Conservation (phyloP, 2,888 invertebrate genomes). For the Patella caerulea region DNA sequence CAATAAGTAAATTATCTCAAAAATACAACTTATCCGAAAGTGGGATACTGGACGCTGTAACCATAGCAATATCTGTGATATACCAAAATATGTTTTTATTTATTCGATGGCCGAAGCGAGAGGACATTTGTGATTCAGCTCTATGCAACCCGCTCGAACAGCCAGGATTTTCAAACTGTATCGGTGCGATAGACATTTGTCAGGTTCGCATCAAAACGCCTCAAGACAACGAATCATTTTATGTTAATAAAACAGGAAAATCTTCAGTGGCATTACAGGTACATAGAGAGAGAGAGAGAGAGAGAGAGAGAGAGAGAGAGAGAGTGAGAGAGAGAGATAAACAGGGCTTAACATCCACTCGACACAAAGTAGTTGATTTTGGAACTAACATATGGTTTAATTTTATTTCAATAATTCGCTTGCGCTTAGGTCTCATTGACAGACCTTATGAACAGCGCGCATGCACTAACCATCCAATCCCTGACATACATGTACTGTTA, state of each 20-base stretch:
- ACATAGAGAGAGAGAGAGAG: neutral
- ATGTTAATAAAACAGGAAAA: slow-evolving; percentile 27
- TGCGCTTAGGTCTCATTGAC: too few species aligned
- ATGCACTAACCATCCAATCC: too few species aligned
- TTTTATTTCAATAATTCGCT: too few species aligned
- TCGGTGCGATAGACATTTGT: slow-evolving; percentile 31
- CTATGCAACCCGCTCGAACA: slow-evolving; percentile 6
- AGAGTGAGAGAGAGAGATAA: too few species aligned
- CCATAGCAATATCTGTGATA: slow-evolving; percentile 14
- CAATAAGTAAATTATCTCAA: slow-evolving; percentile 20
- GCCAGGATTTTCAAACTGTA: slow-evolving; percentile 20
- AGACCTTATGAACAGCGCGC: too few species aligned
- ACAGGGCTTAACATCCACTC: too few species aligned
- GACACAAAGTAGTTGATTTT: too few species aligned
- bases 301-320: too few species aligned
- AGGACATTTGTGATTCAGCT: neutral
- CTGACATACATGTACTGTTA: too few species aligned
- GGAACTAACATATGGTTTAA: too few species aligned
- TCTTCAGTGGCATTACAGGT: slow-evolving; percentile 19
- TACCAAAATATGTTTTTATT: slow-evolving; percentile 28
- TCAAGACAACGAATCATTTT: slow-evolving; percentile 20
- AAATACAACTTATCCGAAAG: slow-evolving; percentile 16
- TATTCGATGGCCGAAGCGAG: slow-evolving; percentile 30
- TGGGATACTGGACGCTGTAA: neutral
- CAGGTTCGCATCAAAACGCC: slow-evolving; percentile 27